Conservation (phyloP, 2,888 invertebrate genomes). For the Odontocolon sp. region DNA sequence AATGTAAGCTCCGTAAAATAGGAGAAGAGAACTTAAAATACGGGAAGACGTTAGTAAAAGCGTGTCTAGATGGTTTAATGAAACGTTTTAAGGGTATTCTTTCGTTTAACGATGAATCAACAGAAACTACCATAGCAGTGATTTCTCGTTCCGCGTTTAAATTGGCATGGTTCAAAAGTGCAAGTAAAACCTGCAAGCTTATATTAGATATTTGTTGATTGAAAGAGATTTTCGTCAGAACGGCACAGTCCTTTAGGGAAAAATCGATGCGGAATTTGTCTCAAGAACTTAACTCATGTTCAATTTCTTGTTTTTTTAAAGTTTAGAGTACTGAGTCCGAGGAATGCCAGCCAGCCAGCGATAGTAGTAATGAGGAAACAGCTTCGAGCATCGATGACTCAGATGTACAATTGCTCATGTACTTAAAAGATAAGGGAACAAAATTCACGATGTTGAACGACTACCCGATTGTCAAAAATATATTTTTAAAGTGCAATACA, state of each 20-base stretch:
- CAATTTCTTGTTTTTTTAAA: too few species aligned
- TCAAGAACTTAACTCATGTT: too few species aligned
- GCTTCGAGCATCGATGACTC: background rate
- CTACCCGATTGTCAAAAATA: too few species aligned
- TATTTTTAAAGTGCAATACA: background rate
- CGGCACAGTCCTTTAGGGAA: background rate
- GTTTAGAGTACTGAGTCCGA: background rate
- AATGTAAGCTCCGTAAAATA: background rate
- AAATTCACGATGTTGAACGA: background rate
- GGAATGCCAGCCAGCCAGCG: background rate
- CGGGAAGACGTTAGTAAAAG: background rate
- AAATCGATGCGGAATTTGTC: too few species aligned
- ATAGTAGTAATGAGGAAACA: background rate
- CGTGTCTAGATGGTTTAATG: background rate
- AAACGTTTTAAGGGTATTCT: too few species aligned
- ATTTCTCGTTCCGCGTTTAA: too few species aligned
- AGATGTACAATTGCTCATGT: background rate
- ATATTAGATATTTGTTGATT: background rate
- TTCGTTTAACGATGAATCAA: too few species aligned
- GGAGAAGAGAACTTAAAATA: background rate
- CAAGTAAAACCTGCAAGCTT: background rate
- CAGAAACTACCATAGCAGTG: too few species aligned
- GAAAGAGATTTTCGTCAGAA: background rate
- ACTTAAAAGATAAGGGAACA: background rate
- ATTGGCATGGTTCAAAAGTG: background rate